These are phyloP conservation scores for Daphoenositta chrysoptera DNA, from an alignment of 2,113 vertebrate genomes.

Conservation along the genomic window DNA sequence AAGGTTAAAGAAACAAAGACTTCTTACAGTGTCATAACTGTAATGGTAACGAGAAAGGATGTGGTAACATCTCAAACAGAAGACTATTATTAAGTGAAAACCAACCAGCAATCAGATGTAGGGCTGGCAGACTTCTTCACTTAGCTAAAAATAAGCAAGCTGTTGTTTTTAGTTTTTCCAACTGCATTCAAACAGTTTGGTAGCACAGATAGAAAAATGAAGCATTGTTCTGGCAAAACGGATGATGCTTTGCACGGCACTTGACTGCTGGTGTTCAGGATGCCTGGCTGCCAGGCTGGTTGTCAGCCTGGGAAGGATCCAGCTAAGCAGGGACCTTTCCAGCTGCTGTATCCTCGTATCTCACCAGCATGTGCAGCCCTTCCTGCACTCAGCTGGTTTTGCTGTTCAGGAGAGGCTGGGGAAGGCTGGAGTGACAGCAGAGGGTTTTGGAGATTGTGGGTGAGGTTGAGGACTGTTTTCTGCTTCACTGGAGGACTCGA, in stretches of 20 bases:
- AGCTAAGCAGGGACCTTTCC: background rate
- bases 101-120: background rate
- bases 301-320: background rate
- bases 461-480: background rate
- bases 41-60: constrained; percentile 72
- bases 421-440: background rate
- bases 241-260: accelerated
- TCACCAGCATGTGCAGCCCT: accelerated
- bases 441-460: background rate
- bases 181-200: background rate
- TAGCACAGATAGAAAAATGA: background rate
- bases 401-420: background rate
- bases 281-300: background rate
- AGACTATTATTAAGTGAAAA: background rate
- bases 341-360: background rate
- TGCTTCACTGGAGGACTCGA: background rate
- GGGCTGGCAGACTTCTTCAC: background rate
- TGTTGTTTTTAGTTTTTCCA: background rate
- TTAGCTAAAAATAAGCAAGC: background rate
- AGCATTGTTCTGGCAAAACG: background rate
- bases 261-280: background rate
- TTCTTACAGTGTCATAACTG: constrained; percentile 66
- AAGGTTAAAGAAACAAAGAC: constrained; percentile 57
- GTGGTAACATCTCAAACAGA: constrained; percentile 43
- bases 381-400: background rate